phyloP scores from a whole-genome alignment of 1,140 invertebrate genomes.

The Drosophila chauvacae region DNA sequence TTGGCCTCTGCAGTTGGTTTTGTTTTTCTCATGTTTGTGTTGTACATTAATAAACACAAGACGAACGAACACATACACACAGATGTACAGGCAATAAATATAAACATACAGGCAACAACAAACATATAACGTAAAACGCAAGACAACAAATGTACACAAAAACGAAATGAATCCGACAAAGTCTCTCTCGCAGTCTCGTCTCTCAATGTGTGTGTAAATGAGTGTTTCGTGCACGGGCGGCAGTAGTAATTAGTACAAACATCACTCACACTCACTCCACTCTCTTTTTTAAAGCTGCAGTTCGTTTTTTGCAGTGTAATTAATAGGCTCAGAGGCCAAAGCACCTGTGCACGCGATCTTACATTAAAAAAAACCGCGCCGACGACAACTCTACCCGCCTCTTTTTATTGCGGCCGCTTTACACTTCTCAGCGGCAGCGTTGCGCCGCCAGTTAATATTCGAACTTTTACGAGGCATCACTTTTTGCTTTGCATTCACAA shows the following conservation, averaged over 20 bases:
- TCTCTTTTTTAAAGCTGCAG: conserved; percentile 35
- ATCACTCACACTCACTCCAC: conserved; percentile 64
- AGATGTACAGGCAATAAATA: conserved; percentile 60
- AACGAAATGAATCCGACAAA: conserved; percentile 45
- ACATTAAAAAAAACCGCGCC: conserved; percentile 23
- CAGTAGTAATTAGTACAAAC: conserved; percentile 67
- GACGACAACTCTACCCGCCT: conserved; percentile 28
- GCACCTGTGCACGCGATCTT: conserved; percentile 66
- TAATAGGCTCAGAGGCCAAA: conserved; percentile 27
- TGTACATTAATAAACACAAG: conserved; percentile 66
- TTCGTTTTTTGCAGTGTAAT: conserved; percentile 36
- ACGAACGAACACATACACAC: conserved; percentile 46
- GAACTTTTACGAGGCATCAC: conserved; percentile 22
- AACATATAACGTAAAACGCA: conserved; percentile 54
- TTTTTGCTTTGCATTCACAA: conserved; percentile 15
- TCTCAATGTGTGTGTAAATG: conserved; percentile 59
- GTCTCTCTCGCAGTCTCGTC: conserved; percentile 46
- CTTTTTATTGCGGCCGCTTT: conserved; percentile 51
- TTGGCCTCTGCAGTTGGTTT: conserved; percentile 34
- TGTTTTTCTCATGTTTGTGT: conserved; percentile 20
- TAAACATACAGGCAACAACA: conserved; percentile 64
- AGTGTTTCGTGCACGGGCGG: conserved; percentile 65
- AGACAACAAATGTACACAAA: conserved; percentile 73
- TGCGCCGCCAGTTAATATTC: conserved; percentile 14
- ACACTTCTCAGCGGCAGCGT: conserved; percentile 47